phyloP scores from a whole-genome alignment of 2,888 invertebrate genomes.

The Chalcis sispes region DNA sequence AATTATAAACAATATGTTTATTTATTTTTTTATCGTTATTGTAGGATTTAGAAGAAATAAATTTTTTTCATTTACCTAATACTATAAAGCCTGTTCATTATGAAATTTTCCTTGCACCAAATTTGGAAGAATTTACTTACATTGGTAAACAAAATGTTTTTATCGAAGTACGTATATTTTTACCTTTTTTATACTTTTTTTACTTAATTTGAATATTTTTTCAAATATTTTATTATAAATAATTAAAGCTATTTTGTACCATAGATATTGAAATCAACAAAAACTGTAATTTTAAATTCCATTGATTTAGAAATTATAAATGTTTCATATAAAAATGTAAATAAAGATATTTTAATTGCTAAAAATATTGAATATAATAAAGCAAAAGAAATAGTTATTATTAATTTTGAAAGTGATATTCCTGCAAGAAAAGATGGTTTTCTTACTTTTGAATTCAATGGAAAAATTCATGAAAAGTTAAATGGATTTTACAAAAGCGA shows the following conservation, averaged over 20 bases:
- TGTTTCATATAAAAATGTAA: constrained; percentile 78
- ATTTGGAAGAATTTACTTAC: constrained; percentile 90
- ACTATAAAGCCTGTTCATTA: constrained; percentile 96
- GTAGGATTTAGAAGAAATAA: too few species aligned
- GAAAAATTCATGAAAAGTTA: constrained; percentile 93
- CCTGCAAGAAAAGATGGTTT: constrained; percentile 77
- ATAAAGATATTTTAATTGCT: constrained; percentile 74
- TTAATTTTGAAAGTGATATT: constrained; percentile 81
- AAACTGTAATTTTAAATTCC: constrained; percentile 86
- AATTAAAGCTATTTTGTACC: constrained; percentile 58
- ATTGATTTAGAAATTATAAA: constrained; percentile 84
- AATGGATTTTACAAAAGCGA: constrained; percentile 95
- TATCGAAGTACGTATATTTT: constrained; percentile 84
- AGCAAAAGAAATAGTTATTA: constrained; percentile 83
- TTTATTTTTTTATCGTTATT: too few species aligned
- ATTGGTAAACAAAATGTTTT: constrained; percentile 88
- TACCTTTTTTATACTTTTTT: background rate
- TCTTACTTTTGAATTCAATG: constrained; percentile 85
- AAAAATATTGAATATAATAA: constrained; percentile 71
- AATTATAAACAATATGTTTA: too few species aligned
- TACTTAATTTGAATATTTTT: constrained; percentile 28
- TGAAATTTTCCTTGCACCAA: constrained; percentile 87
- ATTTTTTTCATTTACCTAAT: too few species aligned
- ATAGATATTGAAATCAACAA: constrained; percentile 81
- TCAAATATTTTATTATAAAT: background rate